Conservation (phyloP, 2,888 invertebrate genomes). For the Cerastis rubricosa region DNA sequence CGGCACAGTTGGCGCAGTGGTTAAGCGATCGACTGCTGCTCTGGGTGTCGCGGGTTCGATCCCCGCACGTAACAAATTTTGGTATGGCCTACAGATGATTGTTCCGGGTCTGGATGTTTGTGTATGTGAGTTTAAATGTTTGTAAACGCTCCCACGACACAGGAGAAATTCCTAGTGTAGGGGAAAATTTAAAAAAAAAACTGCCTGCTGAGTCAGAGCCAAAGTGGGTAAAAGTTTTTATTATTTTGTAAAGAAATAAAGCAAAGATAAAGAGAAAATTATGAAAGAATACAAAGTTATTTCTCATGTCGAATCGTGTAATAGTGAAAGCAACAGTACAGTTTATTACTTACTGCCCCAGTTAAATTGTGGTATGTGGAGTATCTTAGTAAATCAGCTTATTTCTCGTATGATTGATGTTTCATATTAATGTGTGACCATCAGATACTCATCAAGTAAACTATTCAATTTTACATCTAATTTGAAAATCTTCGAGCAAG, state of each 20-base stretch:
- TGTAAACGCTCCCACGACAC: too few species aligned
- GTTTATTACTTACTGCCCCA: slow-evolving; percentile 41
- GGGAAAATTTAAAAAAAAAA: too few species aligned
- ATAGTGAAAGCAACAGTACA: slow-evolving; percentile 43
- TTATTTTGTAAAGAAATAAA: neutral
- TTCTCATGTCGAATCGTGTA: slow-evolving; percentile 10
- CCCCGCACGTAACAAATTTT: too few species aligned
- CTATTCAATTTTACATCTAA: slow-evolving; percentile 35
- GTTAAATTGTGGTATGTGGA: slow-evolving; percentile 35
- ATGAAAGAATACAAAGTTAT: slow-evolving; percentile 7
- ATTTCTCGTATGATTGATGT: slow-evolving; percentile 30
- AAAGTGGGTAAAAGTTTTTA: neutral
- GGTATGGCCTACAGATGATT: too few species aligned
- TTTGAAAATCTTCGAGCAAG: slow-evolving; percentile 23
- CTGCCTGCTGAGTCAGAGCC: neutral
- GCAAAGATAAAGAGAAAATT: neutral
- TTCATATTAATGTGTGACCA: slow-evolving; percentile 23
- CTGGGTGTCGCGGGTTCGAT: too few species aligned
- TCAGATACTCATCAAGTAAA: slow-evolving; percentile 12
- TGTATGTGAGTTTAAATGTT: too few species aligned
- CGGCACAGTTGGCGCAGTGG: too few species aligned
- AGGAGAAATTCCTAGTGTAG: too few species aligned
- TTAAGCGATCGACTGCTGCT: too few species aligned
- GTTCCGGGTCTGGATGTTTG: too few species aligned
- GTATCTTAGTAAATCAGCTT: slow-evolving; percentile 22